phyloP scores from a whole-genome alignment of 1,140 invertebrate species.

The Pseudoatta argentina region DNA sequence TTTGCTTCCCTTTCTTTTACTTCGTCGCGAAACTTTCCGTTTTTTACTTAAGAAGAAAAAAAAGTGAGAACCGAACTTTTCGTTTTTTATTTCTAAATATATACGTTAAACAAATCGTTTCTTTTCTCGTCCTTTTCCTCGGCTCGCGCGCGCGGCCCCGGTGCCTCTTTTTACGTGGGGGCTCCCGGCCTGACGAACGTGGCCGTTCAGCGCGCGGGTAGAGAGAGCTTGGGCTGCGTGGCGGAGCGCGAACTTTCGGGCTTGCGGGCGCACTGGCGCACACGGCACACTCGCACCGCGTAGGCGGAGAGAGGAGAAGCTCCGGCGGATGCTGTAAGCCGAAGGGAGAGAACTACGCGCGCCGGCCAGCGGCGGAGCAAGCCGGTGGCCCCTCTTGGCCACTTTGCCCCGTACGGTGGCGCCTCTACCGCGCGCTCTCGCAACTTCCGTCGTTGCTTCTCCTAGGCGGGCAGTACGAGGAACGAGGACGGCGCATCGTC shows the following conservation, averaged over 20 bases:
- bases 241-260: constrained; percentile 86
- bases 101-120: constrained; percentile 19
- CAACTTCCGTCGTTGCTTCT: constrained; percentile 75
- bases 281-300: constrained; percentile 80
- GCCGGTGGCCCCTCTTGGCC: constrained; percentile 75
- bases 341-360: constrained; percentile 78
- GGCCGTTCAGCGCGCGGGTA: constrained; percentile 77
- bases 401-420: constrained; percentile 84
- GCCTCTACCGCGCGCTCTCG: constrained; percentile 78
- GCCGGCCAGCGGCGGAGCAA: constrained; percentile 75
- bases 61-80: constrained; percentile 3
- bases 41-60: constrained; percentile 12
- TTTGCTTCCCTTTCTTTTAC: constrained; percentile 11
- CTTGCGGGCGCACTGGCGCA: constrained; percentile 86
- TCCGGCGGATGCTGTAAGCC: constrained; percentile 85
- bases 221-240: constrained; percentile 80
- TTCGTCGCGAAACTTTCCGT: constrained; percentile 21
- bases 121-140: constrained; percentile 56
- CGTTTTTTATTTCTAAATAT: constrained; percentile 46
- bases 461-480: constrained; percentile 38
- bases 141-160: constrained; percentile 75
- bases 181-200: constrained; percentile 74
- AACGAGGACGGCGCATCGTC: constrained; percentile 27
- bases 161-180: constrained; percentile 74
- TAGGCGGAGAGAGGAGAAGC: constrained; percentile 83